Evolutionary conservation across 2,797 vertebrate genomes (phyloP), one percentile per base, ranked within the genome.

Genomic region (Leptoclinus maculatus): DNA sequence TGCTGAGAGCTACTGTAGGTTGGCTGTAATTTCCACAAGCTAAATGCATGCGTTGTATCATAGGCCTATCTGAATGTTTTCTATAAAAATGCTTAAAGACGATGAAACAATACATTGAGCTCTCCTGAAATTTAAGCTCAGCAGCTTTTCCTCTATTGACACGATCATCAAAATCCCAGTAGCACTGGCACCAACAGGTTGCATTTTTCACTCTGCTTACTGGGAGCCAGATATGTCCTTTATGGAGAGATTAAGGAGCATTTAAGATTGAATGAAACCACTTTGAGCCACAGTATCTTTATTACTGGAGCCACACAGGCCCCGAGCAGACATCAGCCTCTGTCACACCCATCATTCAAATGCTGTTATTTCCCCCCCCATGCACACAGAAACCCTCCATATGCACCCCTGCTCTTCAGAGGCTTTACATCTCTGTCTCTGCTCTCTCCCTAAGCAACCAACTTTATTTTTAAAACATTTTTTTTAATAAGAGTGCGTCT

Each of bases 341-440:
- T 87, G 88, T 91, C 89, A 92, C 83, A 51, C 56, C 71, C 84
- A 94, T 95, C 88, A 90, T 76, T 94, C 90, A 93, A 62, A 75
- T 49, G 21, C 73, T 72, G 74, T 85, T 92, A 92, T 91, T 88
- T 74, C 29, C 32, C 68, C 80, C 83, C 73, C 67, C 81, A 57
- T 66, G 62, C 23, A 16, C 73, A 21, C 78, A 83, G 58, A 76
- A 41, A 74, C 23, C 66, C 60, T 53, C 51, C 27, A 36, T 51
- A 16, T 65, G 75, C 78, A 71, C 53, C 65, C 34, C 14, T 49
- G 38, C 78, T 62, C 41, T 65, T 79, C 72, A 72, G 81, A 47
- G 54, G 78, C 77, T 75, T 41, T 53, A 53, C 41, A 43, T 64
- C 75, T 53, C 45, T 1, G n/a, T 60, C 67, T 63, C 49, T 51